Percentiles rank a stretch among this genome's conserved stretches.
These are phyloP conservation scores for Agraylea sexmaculata DNA, from an alignment of 1,140 invertebrate species.

Conservation along the genomic window DNA sequence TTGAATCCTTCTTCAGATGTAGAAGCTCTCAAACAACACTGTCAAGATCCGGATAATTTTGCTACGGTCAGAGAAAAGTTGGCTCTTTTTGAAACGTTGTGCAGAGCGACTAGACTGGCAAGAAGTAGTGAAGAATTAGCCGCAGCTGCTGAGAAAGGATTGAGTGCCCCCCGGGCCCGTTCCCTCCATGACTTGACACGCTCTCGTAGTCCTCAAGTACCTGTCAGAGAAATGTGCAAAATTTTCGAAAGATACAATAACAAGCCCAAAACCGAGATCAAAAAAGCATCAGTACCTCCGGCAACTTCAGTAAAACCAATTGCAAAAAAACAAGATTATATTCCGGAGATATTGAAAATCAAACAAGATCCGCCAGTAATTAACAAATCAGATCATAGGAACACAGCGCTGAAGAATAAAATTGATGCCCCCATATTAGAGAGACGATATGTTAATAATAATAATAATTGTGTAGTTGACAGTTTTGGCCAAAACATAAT, in stretches of 20 bases:
- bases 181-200: constrained; percentile 46
- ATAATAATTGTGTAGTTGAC: not conserved
- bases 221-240: constrained; percentile 47
- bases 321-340: constrained; percentile 11
- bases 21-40: constrained; percentile 39
- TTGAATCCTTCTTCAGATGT: constrained; percentile 21
- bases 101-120: constrained; percentile 37
- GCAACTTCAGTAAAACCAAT: not conserved
- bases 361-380: too few relatives aligned
- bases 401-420: constrained; percentile 11
- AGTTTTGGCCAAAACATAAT: not conserved
- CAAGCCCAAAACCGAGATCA: constrained; percentile 4
- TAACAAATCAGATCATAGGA: constrained; percentile 7
- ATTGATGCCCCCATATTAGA: constrained; percentile 1
- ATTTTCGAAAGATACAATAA: constrained; percentile 39
- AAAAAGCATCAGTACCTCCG: constrained; percentile 5
- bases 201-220: constrained; percentile 24
- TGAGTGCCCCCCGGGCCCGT: constrained; percentile 39
- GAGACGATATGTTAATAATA: not conserved
- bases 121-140: constrained; percentile 36
- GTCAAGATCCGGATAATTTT: constrained; percentile 46
- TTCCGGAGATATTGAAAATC: constrained; percentile 4
- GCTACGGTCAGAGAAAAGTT: constrained; percentile 49
- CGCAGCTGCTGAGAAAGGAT: constrained; percentile 25
- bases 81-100: constrained; percentile 46